Conservation (phyloP, 2,113 vertebrate species). For the Rhegmatorhina hoffmannsi region DNA sequence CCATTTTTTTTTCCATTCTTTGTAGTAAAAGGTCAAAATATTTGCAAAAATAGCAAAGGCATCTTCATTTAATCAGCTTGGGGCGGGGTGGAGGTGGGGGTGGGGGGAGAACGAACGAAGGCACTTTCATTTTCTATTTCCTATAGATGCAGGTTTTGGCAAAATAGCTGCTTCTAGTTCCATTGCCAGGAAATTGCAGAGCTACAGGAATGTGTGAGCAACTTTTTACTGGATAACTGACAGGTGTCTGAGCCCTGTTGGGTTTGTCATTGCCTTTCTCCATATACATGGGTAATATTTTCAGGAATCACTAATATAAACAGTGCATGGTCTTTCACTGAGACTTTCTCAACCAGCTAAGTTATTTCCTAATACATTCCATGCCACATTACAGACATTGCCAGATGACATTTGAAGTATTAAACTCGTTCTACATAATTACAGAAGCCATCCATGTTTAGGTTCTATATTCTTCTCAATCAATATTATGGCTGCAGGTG, state of each 20-base stretch:
- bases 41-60: not conserved
- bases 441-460: constrained; percentile 51
- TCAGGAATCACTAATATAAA: not conserved
- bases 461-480: constrained; percentile 60
- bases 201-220: not conserved
- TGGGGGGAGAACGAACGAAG: rapidly evolving
- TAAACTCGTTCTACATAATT: constrained; percentile 56
- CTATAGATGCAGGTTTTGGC: not conserved
- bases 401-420: constrained; percentile 46
- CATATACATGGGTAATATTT: not conserved
- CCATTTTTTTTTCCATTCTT: not conserved
- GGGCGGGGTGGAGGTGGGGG: too few relatives aligned
- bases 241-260: not conserved
- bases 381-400: not conserved
- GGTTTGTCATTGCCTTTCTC: not conserved
- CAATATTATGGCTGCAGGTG: constrained; percentile 69
- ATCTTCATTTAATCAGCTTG: not conserved
- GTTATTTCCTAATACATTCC: constrained; percentile 13
- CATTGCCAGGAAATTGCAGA: not conserved
- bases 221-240: not conserved
- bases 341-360: not conserved
- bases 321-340: not conserved
- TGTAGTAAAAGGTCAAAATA: not conserved
- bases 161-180: not conserved
- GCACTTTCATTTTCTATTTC: not conserved